Conservation (phyloP, 2,797 vertebrate species). For the Tamandua tetradactyla region DNA sequence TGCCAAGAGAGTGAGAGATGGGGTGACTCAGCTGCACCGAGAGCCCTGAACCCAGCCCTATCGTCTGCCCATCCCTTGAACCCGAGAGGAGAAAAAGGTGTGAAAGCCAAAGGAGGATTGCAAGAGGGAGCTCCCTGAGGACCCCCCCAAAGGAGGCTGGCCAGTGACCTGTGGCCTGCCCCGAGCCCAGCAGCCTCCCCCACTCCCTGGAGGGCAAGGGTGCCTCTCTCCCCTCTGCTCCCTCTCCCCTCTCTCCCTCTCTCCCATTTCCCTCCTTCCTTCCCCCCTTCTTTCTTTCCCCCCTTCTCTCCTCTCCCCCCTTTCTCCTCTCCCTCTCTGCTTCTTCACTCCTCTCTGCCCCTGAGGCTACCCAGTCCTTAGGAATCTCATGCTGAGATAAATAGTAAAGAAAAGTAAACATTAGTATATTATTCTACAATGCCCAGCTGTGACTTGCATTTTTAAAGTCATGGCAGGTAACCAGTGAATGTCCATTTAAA, state of each 20-base stretch:
- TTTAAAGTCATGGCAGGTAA: slow-evolving; percentile 25
- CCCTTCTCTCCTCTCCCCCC: no score
- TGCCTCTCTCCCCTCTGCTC: not conserved
- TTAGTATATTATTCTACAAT: not conserved
- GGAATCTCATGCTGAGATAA: not conserved
- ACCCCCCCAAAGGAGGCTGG: not conserved
- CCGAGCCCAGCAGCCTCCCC: not conserved
- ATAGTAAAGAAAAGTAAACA: not conserved
- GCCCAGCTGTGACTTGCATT: not conserved
- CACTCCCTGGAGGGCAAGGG: not conserved
- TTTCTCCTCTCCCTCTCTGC: not conserved
- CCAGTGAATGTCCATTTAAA: not conserved
- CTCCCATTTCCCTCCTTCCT: no score
- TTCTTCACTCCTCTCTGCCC: no score
- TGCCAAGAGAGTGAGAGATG: not conserved
- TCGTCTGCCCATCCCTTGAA: not conserved
- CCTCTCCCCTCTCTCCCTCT: not conserved
- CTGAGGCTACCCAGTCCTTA: not conserved
- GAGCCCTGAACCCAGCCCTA: not conserved
- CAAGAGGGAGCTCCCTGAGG: not conserved
- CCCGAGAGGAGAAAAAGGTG: not conserved
- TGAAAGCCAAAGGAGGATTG: not conserved
- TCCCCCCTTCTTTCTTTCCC: rapidly evolving
- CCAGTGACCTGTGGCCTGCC: no score
- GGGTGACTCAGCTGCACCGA: not conserved